phyloP scores from a whole-genome alignment of 2,888 invertebrate species.

The Cyclophora punctaria region DNA sequence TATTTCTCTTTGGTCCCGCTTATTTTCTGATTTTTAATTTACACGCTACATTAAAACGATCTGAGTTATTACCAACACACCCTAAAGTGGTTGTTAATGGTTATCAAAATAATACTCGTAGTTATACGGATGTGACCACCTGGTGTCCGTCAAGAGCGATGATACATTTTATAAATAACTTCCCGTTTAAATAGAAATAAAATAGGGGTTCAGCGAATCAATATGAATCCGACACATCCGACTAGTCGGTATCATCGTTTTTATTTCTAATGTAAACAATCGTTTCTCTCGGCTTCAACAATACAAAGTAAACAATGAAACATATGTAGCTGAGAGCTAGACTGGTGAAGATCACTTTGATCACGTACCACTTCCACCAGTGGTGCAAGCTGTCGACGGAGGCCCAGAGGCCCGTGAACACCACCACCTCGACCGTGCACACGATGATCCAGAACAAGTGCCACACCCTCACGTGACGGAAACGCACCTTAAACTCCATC shows the following conservation, averaged over 20 bases:
- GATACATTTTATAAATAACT: conserved; percentile 22
- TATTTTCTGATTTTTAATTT: too few relatives aligned
- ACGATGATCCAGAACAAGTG: conserved; percentile 80
- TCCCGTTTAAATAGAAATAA: conserved; percentile 20
- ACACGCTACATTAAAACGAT: not conserved
- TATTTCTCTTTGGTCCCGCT: too few relatives aligned
- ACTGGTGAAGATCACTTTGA: conserved; percentile 76
- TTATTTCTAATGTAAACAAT: conserved; percentile 55
- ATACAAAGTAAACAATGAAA: conserved; percentile 77
- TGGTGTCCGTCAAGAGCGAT: conserved; percentile 14
- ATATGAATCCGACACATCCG: conserved; percentile 15
- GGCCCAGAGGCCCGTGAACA: conserved; percentile 82
- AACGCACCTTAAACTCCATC: conserved; percentile 86
- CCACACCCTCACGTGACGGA: conserved; percentile 82
- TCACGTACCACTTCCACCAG: conserved; percentile 83
- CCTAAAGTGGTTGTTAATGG: conserved; percentile 27
- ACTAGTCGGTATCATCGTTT: conserved; percentile 17
- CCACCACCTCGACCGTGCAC: conserved; percentile 78
- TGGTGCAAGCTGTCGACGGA: conserved; percentile 63
- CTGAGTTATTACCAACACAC: conserved; percentile 2
- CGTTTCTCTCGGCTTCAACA: conserved; percentile 78
- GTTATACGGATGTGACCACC: conserved; percentile 30
- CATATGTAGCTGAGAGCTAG: conserved; percentile 75
- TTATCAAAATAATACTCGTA: conserved; percentile 10
- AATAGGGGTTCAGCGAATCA: conserved; percentile 15